Conservation (phyloP, 2,888 invertebrate genomes). For the Colletes collaris region DNA sequence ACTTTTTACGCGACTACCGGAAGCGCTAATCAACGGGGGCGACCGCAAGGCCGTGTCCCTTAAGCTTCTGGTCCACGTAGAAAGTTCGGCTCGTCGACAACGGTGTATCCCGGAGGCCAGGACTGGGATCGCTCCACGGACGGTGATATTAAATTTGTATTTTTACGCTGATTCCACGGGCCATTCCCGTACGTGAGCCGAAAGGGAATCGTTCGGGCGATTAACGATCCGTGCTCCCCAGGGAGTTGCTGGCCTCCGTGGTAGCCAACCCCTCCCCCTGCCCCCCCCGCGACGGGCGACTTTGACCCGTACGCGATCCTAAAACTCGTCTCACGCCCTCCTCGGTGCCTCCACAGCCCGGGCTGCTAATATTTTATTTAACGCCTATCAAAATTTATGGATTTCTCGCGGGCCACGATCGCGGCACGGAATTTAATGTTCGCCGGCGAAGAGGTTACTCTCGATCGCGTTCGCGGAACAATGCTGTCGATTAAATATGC, state of each 20-base stretch:
- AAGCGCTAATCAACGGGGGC: conserved; percentile 28
- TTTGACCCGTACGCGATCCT: conserved; percentile 56
- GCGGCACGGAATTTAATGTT: conserved; percentile 34
- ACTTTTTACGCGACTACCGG: conserved; percentile 9
- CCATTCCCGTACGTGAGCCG: conserved; percentile 84
- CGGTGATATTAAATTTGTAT: conserved; percentile 86
- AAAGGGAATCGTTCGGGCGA: conserved; percentile 84
- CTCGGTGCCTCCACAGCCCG: conserved; percentile 40
- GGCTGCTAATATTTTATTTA: conserved; percentile 79
- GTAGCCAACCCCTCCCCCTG: conserved; percentile 48
- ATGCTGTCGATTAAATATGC: too few species aligned
- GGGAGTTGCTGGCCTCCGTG: conserved; percentile 70
- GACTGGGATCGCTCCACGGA: conserved; percentile 47
- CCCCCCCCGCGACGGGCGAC: conserved; percentile 41
- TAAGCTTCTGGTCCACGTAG: conserved; percentile 17
- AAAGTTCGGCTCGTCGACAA: conserved; percentile 38
- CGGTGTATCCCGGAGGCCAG: conserved; percentile 38
- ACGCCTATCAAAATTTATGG: conserved; percentile 81
- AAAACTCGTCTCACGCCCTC: conserved; percentile 21
- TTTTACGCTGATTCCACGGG: conserved; percentile 87
- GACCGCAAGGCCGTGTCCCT: background rate
- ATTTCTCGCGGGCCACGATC: conserved; percentile 64
- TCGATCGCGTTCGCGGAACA: too few species aligned
- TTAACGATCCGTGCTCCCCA: conserved; percentile 84
- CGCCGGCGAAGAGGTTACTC: background rate